Base-by-base conservation (phyloP, 2,113 vertebrate species). In the Alethe diademata region DNA sequence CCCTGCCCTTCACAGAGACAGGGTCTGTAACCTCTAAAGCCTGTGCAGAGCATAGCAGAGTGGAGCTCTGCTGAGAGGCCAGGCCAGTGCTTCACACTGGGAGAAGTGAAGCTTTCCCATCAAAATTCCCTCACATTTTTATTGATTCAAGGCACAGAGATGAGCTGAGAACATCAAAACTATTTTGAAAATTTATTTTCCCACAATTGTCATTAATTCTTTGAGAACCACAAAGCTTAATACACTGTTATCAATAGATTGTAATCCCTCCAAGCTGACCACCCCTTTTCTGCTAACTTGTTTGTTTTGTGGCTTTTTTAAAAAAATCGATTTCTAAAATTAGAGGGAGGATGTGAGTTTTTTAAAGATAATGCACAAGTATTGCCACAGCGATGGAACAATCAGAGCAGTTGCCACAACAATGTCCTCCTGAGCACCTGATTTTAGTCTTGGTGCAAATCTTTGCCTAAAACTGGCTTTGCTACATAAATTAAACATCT, bases 81-180 rank as follows among this genome's bases (percentile, higher is more conserved):
- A 61, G n/a, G 19, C 36, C 56, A 42, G 60, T 0, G 0, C 18
- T 60, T 48, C 2, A 1, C 2, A 1, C 43, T 26, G 33, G 18
- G 13, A 51, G 11, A 72, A 78, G 42, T 7, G 16, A 86, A 80
- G 15, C 54, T 84, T 91, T 70, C n/a, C 54, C 29, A n/a, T 19
- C n/a, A 48, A 47, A 69, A 80, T 57, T 61, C 56, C 19, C 19
- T 67, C 56, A 7, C 36, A 20, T 42, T 58, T 74, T 62, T 12
- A 28, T 23, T 33, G 42, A 61, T 11, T 48, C 19, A 54, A 78
- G 33, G n/a, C 45, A 85, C 9, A 70, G 70, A 65, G 3, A 36
- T 54, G 47, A 86, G 47, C n/a, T 83, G 31, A 61, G 73, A 84
- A n/a, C 24, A 57, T 5, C 23, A 50, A 51, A 90, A 16, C 3